Percentiles rank a stretch among this genome's conserved stretches.
Evolutionary conservation across 1,140 invertebrate genomes (phyloP).

Genomic region (Leptinotarsa lineolata): DNA sequence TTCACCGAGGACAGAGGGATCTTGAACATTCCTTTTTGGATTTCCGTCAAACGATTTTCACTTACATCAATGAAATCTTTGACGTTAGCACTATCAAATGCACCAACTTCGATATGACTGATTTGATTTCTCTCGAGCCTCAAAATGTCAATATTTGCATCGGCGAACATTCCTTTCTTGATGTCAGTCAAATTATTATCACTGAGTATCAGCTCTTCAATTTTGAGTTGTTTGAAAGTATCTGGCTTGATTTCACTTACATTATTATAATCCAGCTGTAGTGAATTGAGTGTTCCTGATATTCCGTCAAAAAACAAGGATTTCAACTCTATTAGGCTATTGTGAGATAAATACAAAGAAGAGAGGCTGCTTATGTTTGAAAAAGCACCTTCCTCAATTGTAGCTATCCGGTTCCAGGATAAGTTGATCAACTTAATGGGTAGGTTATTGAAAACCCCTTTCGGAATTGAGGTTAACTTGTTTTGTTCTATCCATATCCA

Average conservation of each 20-base stretch:
- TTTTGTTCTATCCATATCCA: conserved; percentile 5
- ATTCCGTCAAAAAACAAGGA: neutral
- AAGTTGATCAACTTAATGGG: neutral
- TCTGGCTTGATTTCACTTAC: neutral
- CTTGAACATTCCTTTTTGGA: neutral
- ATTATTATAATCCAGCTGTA: conserved; percentile 1
- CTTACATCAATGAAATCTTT: neutral
- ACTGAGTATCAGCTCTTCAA: neutral
- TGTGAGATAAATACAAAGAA: neutral
- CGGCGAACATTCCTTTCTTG: conserved; percentile 15
- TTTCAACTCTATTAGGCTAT: neutral
- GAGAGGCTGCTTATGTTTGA: neutral
- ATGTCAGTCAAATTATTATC: neutral
- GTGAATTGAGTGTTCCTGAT: neutral
- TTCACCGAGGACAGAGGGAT: neutral
- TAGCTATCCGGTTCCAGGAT: neutral
- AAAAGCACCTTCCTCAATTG: neutral
- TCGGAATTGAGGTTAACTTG: neutral
- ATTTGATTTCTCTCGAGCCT: neutral
- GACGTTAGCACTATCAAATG: neutral
- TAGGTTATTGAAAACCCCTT: conserved; percentile 7
- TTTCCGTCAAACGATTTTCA: neutral
- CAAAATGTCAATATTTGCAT: neutral
- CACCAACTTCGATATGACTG: neutral
- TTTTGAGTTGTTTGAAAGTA: neutral